Base-by-base conservation (phyloP, 1,140 invertebrate genomes). In the Odontomachus brunneus region DNA sequence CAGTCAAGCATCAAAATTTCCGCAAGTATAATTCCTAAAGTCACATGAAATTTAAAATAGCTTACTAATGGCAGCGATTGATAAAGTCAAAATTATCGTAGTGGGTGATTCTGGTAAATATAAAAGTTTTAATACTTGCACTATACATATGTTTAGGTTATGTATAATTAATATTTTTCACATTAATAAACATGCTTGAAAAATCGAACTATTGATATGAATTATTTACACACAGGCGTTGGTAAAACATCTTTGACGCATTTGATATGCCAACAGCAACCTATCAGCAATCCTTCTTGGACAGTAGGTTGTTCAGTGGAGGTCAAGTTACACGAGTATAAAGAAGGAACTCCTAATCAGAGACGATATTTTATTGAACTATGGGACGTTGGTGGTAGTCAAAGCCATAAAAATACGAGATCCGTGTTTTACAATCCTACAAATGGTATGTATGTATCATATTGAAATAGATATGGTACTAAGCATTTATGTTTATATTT, bases 271-370 rank as follows among this genome's bases (percentile, higher is more conserved):
- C 96, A 99, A 88, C 97, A 97, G 91, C 96, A 98, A 93, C 96
- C 97, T 2, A 96, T 98, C 9, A 94, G 94, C 78, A 97, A 97
- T 85, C 97, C 98, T 7, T 96, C 97, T 72, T 99, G 98, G 97
- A 99, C 98, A 0, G 97, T 99, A 83, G 99, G 99, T 19, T 99
- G 98, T 93, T 97, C 97, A 22, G 97, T 99, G 2, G 98, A 99
- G 95, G 98, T 99, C 0, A 99, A 98, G 95, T 94, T 99, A 26
- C 98, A 99, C 91, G 97, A 98, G 93, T 99, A 97, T 90, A 98
- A 98, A 93, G 98, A 99, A 95, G 98, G 98, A 15, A 99, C 98
- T 0, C 97, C 97, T 15, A 96, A 96, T 67, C 98, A 99, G 91
- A 97, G 97, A 86, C 97, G 97, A 29, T 99, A 97, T 94, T 99